Percentiles rank a stretch among this genome's conserved stretches.
These are phyloP conservation scores for Sinocyclocheilus grahami DNA, from an alignment of 2,113 vertebrate species.

Conservation along the genomic window DNA sequence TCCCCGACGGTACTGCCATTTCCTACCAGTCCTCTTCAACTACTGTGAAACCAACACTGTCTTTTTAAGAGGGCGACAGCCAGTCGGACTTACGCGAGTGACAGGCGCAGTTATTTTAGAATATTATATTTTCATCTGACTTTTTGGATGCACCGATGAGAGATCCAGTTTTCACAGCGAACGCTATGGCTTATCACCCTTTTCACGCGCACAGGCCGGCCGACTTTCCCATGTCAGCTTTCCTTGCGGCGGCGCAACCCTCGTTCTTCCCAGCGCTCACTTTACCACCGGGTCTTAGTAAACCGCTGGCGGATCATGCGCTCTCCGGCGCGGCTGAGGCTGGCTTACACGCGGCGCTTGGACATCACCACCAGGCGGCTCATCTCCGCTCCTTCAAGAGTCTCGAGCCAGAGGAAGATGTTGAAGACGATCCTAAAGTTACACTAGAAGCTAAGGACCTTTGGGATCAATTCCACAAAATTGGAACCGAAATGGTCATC, in stretches of 20 bases:
- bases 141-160: constrained; percentile 88
- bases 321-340: constrained; percentile 82
- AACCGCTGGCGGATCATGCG: constrained; percentile 79
- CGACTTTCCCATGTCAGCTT: constrained; percentile 86
- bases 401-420: constrained; percentile 82
- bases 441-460: constrained; percentile 91
- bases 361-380: constrained; percentile 80
- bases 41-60: constrained; percentile 23
- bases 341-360: constrained; percentile 81
- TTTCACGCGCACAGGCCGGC: constrained; percentile 85
- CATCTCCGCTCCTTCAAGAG: constrained; percentile 82
- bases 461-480: constrained; percentile 96
- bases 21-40: constrained; percentile 27
- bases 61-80: constrained; percentile 18
- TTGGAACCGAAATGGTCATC: constrained; percentile 98
- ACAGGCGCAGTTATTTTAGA: constrained; percentile 50
- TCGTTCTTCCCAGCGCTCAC: constrained; percentile 84
- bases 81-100: constrained; percentile 13
- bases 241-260: constrained; percentile 84
- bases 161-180: constrained; percentile 85
- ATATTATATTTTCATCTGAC: constrained; percentile 64
- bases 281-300: constrained; percentile 80
- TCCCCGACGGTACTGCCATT: constrained; percentile 31
- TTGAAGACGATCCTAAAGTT: constrained; percentile 91
- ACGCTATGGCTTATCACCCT: constrained; percentile 93